These are phyloP conservation scores for Cybosia mesomella DNA, from an alignment of 2,888 invertebrate species.

Conservation along the genomic window DNA sequence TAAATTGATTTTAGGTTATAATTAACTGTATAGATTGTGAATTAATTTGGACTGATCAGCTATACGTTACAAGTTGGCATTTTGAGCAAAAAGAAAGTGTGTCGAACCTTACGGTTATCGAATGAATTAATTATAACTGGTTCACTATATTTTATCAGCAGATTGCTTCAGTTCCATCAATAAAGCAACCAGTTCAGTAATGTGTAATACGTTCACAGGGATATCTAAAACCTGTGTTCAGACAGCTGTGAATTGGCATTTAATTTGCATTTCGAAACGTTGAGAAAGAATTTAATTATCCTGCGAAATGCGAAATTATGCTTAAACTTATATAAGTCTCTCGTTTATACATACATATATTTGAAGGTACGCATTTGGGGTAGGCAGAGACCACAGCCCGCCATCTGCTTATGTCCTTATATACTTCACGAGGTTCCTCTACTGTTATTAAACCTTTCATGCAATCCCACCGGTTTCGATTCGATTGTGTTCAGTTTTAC, in stretches of 20 bases:
- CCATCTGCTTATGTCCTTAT: background rate
- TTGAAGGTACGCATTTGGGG: background rate
- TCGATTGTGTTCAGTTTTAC: too few species aligned
- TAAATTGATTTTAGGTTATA: too few species aligned
- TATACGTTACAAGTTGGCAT: background rate
- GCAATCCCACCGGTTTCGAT: background rate
- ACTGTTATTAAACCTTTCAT: too few species aligned
- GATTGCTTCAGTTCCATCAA: slow-evolving; percentile 30
- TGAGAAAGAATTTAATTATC: slow-evolving; percentile 4
- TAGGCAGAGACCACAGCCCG: background rate
- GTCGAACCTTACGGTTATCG: background rate
- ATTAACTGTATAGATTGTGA: too few species aligned
- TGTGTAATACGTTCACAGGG: slow-evolving; percentile 27
- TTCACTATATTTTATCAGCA: slow-evolving; percentile 52
- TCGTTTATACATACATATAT: background rate
- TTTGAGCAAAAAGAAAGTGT: background rate
- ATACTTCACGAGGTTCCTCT: background rate
- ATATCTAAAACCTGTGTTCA: slow-evolving; percentile 20
- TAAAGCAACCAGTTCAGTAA: slow-evolving; percentile 42
- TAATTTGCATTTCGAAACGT: slow-evolving; percentile 22
- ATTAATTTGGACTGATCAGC: background rate
- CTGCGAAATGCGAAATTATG: background rate
- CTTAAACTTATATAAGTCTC: background rate
- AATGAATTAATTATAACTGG: slow-evolving; percentile 59
- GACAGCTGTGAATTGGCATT: slow-evolving; percentile 20